A percentile compares a stretch with the other conserved stretches of the same genome.
Evolutionary conservation across 2,888 invertebrate species (phyloP).

Genomic region (Linnaemya vulpina): DNA sequence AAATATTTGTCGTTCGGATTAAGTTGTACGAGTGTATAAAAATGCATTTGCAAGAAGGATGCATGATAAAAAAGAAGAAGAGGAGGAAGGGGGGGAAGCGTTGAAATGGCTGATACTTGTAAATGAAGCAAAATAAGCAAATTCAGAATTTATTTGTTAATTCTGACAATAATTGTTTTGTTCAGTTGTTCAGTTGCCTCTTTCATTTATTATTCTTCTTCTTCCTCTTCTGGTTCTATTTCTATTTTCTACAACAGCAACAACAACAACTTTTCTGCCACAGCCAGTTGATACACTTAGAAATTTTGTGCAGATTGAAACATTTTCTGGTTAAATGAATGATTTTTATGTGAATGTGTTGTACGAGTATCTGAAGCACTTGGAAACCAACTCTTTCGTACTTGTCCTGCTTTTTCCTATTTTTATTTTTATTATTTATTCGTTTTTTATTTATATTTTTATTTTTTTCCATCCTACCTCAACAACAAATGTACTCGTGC

Average conservation of each 20-base stretch:
- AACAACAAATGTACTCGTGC: constrained; percentile 27
- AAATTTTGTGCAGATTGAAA: constrained; percentile 38
- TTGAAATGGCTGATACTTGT: constrained; percentile 35
- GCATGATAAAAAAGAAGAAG: not conserved
- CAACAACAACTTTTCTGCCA: constrained; percentile 17
- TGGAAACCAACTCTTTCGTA: constrained; percentile 28
- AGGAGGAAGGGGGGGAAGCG: not conserved
- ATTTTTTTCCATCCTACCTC: constrained; percentile 16
- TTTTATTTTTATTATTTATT: not conserved
- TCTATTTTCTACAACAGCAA: constrained; percentile 34
- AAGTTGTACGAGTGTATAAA: constrained; percentile 20
- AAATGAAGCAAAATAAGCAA: constrained; percentile 53
- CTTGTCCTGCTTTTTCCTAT: constrained; percentile 32
- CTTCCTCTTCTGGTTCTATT: constrained; percentile 23
- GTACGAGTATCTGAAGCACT: constrained; percentile 15
- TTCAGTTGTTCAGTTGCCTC: constrained; percentile 45
- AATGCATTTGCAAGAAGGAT: not conserved
- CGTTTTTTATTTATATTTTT: not conserved
- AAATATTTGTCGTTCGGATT: constrained; percentile 66
- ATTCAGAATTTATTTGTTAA: constrained; percentile 62
- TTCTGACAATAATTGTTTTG: constrained; percentile 64
- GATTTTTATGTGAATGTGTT: constrained; percentile 37
- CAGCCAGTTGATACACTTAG: constrained; percentile 4
- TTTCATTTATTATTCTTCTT: constrained; percentile 5
- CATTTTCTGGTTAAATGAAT: constrained; percentile 45